Base-by-base conservation (phyloP, 2,888 invertebrate genomes). In the Megaustenia siamemsis region DNA sequence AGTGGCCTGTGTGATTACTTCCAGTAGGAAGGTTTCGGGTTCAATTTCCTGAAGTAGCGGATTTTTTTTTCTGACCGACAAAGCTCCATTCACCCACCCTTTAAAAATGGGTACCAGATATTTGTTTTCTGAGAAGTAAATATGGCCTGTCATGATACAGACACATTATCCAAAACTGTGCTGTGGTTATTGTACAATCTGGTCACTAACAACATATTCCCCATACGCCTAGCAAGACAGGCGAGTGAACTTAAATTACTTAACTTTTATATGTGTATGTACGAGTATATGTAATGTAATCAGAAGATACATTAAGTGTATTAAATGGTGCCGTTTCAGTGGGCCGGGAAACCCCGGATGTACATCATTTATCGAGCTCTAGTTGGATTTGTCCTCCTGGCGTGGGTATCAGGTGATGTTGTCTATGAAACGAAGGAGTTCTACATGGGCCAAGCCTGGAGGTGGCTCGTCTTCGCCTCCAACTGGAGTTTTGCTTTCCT, bases 401-500 rank as follows among this genome's bases (percentile, higher is more conserved):
- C 86, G 21, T 93, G 93, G 92, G 83, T 90, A 2, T 80, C 89
- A 1, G 88, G 89, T 12, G 93, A 93, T 86, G 86, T 91, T 43
- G 81, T 90, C 21, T 90, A 90, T 82, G 93, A 93, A 86, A 89
- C 91, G 1, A 85, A 86, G 68, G 85, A 82, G 40, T 93, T 91
- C 86, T 92, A 91, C 88, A 86, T 86, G 68, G 89, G 90, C 49
- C 86, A 89, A 38, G 84, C 88, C 6, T 90, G 88, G 86, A 87
- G 89, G 10, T 93, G 92, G 89, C 88, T 92, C 24, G 89, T 92
- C 28, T 92, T 91, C 85, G 93, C 93, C 53, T 92, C 93, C 63
- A 93, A 93, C 89, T 93, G 93, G 93, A 91, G 92, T 85, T 91
- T 93, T 85, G 73, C 91, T 12, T 84, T 92, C 28, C 88, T 92